phyloP scores from a whole-genome alignment of 2,797 vertebrate genomes.

The Hybognathus amarus region DNA sequence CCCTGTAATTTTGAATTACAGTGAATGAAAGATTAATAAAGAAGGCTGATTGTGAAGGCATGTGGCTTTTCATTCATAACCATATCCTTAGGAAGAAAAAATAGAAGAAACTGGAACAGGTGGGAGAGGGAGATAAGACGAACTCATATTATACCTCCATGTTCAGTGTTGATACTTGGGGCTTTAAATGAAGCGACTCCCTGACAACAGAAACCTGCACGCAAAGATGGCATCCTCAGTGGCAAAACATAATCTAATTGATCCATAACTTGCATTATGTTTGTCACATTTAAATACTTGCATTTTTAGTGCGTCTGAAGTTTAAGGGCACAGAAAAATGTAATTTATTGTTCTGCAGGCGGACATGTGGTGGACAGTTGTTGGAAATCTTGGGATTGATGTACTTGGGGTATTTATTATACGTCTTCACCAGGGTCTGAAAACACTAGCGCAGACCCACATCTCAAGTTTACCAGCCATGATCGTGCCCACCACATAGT shows the following conservation, averaged over 20 bases:
- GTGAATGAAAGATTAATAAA: conserved; percentile 65
- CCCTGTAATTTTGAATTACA: conserved; percentile 65
- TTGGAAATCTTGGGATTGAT: conserved; percentile 52
- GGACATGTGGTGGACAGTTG: conserved; percentile 57
- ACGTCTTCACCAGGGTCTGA: conserved; percentile 57
- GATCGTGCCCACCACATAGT: conserved; percentile 44
- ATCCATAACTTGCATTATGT: background rate
- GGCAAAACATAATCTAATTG: background rate
- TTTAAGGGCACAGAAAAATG: conserved; percentile 21
- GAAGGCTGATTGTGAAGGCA: conserved; percentile 43
- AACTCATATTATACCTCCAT: background rate
- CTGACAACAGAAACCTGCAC: background rate
- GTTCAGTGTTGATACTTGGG: conserved; percentile 7
- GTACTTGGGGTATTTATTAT: conserved; percentile 57
- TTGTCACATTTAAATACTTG: conserved; percentile 52
- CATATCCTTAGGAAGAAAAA: conserved; percentile 36
- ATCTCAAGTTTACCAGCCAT: conserved; percentile 37
- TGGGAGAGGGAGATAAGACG: conserved; percentile 27
- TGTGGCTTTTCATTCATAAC: conserved; percentile 55
- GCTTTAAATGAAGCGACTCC: background rate
- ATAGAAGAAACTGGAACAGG: conserved; percentile 25
- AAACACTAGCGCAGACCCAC: conserved; percentile 43
- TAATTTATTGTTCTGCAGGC: conserved; percentile 53
- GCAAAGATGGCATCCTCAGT: background rate
- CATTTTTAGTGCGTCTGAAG: conserved; percentile 17